phyloP scores from a whole-genome alignment of 1,140 invertebrate species.

The Bombus superbus region DNA sequence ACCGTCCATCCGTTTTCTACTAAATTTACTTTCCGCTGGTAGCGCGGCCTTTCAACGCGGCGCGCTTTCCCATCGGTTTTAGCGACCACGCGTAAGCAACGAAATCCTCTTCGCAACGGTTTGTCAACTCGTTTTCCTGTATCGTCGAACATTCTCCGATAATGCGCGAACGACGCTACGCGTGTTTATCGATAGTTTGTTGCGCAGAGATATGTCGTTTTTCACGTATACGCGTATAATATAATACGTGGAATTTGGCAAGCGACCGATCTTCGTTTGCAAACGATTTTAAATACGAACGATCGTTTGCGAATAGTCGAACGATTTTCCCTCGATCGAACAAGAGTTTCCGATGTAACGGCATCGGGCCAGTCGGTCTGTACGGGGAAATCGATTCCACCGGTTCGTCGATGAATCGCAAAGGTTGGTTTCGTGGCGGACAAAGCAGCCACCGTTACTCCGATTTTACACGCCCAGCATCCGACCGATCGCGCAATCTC shows the following conservation, averaged over 20 bases:
- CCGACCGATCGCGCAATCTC: background rate
- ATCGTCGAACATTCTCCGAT: background rate
- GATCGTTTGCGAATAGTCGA: no score
- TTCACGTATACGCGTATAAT: no score
- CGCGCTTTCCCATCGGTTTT: background rate
- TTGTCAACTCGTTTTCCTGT: background rate
- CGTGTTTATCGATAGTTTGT: background rate
- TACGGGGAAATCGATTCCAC: background rate
- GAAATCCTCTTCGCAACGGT: background rate
- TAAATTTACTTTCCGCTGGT: background rate
- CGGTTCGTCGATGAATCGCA: slow-evolving; percentile 22
- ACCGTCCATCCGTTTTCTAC: background rate
- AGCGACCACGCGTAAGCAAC: background rate
- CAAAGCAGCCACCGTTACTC: background rate
- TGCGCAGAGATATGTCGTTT: background rate
- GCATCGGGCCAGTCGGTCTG: no score
- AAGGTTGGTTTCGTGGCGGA: slow-evolving; percentile 35
- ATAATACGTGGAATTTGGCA: no score
- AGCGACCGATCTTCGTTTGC: no score
- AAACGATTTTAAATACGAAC: no score
- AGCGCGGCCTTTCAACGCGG: background rate
- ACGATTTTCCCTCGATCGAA: background rate
- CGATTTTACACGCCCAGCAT: background rate
- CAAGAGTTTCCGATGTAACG: background rate
- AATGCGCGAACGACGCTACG: background rate